Evolutionary conservation across 2,113 vertebrate species (phyloP).

Genomic region (Furnarius figulus): DNA sequence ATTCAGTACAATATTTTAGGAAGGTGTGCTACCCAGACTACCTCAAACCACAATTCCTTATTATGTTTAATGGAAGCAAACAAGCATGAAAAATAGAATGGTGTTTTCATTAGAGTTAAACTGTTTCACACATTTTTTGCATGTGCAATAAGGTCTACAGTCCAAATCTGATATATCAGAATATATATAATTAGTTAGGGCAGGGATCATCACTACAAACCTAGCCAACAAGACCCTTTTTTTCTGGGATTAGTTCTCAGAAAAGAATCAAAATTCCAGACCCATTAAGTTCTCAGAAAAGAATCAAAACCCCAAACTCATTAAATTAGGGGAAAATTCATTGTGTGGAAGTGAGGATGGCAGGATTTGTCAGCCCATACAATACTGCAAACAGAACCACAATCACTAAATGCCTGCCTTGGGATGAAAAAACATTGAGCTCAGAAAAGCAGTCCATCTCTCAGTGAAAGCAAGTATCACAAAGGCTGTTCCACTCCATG

Average conservation of each 20-base stretch:
- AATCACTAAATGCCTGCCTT: background rate
- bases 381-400: background rate
- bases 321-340: background rate
- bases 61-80: background rate
- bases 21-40: background rate
- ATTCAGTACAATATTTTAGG: background rate
- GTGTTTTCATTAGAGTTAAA: background rate
- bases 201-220: background rate
- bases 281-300: background rate
- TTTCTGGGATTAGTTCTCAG: background rate
- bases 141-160: background rate
- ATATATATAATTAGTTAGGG: background rate
- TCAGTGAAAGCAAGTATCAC: background rate
- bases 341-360: background rate
- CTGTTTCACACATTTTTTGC: background rate
- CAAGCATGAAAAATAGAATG: background rate
- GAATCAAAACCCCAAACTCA: background rate
- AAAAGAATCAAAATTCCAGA: background rate
- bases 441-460: background rate
- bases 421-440: background rate
- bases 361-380: background rate
- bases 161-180: background rate
- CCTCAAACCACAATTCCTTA: background rate
- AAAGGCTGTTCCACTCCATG: background rate
- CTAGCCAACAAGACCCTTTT: background rate